Conservation (phyloP, 2,113 vertebrate genomes). For the Turnix velox region DNA sequence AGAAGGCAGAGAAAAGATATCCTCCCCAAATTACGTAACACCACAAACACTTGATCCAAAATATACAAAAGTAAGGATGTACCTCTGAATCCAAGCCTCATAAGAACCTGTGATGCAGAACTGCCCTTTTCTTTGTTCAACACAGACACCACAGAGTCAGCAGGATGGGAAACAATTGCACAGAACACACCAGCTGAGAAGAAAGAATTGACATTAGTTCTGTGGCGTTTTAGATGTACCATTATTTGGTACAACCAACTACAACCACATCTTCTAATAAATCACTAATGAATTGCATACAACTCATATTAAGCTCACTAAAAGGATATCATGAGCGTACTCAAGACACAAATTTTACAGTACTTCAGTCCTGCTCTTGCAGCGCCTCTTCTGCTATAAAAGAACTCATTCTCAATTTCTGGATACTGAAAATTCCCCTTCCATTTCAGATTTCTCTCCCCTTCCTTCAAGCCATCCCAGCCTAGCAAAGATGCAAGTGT, state of each 20-base stretch:
- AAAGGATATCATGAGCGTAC: not conserved
- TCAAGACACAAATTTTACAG: not conserved
- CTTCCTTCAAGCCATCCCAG: not conserved
- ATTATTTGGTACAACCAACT: not conserved
- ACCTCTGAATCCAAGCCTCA: conserved; percentile 90
- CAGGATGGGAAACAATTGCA: conserved; percentile 95
- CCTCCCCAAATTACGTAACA: not conserved
- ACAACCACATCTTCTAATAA: not conserved
- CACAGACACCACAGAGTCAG: conserved; percentile 96
- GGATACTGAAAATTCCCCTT: not conserved
- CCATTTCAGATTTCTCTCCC: not conserved
- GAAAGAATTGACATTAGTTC: conserved; percentile 3
- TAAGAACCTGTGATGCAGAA: conserved; percentile 84
- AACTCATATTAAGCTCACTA: not conserved
- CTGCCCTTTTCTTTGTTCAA: conserved; percentile 97
- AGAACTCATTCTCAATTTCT: not conserved
- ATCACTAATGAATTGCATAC: not conserved
- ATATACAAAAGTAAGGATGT: not conserved
- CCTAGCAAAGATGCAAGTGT: not conserved
- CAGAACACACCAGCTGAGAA: conserved; percentile 95
- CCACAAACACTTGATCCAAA: not conserved
- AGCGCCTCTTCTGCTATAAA: not conserved
- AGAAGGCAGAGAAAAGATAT: not conserved
- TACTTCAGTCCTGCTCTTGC: not conserved
- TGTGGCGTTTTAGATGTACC: not conserved